phyloP scores from a whole-genome alignment of 1,140 invertebrate genomes.

The Zaprionus capensis region DNA sequence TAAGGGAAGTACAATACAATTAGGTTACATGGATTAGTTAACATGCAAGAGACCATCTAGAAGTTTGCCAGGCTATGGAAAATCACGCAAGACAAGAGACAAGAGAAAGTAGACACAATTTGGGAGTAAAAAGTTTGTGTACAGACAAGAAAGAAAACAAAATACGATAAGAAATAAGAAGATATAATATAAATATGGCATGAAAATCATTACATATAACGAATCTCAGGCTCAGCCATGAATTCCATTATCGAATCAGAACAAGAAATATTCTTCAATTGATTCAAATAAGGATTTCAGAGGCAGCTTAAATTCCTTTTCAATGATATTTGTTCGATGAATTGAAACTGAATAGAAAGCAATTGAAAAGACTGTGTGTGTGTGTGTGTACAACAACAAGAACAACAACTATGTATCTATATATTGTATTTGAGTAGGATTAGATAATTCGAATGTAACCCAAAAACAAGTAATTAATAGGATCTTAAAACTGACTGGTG shows the following conservation, averaged over 20 bases:
- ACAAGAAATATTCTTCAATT: not conserved
- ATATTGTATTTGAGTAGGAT: constrained; percentile 70
- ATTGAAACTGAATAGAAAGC: constrained; percentile 10
- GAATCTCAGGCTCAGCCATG: not conserved
- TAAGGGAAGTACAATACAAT: constrained; percentile 21
- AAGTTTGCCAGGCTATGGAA: constrained; percentile 67
- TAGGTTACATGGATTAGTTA: constrained; percentile 39
- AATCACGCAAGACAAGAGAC: constrained; percentile 74
- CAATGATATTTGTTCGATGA: constrained; percentile 1
- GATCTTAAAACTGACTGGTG: constrained; percentile 65
- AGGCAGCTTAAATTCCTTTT: not conserved
- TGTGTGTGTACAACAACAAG: constrained; percentile 79
- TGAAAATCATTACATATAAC: constrained; percentile 14
- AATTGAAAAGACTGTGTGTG: constrained; percentile 40
- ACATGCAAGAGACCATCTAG: constrained; percentile 78
- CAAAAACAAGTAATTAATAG: constrained; percentile 52
- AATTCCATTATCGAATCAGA: not conserved
- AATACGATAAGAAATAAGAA: constrained; percentile 19
- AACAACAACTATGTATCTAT: constrained; percentile 83
- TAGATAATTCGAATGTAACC: constrained; percentile 63
- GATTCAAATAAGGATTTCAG: not conserved
- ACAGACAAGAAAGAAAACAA: constrained; percentile 25
- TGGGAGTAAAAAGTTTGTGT: constrained; percentile 21
- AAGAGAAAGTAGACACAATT: constrained; percentile 50
- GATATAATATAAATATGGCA: not conserved